Conservation (phyloP, 2,113 vertebrate genomes). For the Gavialis gangeticus region DNA sequence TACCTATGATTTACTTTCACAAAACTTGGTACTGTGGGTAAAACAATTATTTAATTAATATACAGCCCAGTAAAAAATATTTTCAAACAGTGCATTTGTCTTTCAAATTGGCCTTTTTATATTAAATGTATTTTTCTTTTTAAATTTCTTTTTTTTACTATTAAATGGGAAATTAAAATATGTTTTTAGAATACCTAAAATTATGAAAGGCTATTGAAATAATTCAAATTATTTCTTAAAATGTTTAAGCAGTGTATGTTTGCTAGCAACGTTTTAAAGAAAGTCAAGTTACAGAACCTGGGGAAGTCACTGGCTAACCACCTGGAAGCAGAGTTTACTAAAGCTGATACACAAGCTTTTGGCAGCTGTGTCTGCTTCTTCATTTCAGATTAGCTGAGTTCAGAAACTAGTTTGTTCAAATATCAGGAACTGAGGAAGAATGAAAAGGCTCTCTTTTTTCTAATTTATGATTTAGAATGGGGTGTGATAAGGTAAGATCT, state of each 20-base stretch:
- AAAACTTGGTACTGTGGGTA: too few relatives aligned
- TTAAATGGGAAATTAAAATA: too few relatives aligned
- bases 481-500: neutral
- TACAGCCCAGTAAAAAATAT: too few relatives aligned
- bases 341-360: neutral
- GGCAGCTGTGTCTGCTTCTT: neutral
- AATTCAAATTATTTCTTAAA: too few relatives aligned
- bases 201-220: too few relatives aligned
- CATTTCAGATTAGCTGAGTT: neutral
- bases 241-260: neutral
- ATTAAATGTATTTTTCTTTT: too few relatives aligned
- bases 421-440: neutral
- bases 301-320: neutral
- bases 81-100: too few relatives aligned
- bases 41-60: too few relatives aligned
- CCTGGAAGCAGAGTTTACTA: neutral
- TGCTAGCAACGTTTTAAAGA: neutral
- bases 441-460: neutral
- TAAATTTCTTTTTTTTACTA: too few relatives aligned
- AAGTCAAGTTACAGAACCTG: accelerated
- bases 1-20: too few relatives aligned
- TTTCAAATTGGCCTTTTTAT: too few relatives aligned
- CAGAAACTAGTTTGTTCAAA: neutral
- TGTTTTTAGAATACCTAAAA: too few relatives aligned
- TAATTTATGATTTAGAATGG: neutral